Percentiles rank a stretch among this genome's conserved stretches.
These are phyloP conservation scores for Oscheius sp. DNA, from an alignment of 1,140 invertebrate genomes.

Conservation along the genomic window DNA sequence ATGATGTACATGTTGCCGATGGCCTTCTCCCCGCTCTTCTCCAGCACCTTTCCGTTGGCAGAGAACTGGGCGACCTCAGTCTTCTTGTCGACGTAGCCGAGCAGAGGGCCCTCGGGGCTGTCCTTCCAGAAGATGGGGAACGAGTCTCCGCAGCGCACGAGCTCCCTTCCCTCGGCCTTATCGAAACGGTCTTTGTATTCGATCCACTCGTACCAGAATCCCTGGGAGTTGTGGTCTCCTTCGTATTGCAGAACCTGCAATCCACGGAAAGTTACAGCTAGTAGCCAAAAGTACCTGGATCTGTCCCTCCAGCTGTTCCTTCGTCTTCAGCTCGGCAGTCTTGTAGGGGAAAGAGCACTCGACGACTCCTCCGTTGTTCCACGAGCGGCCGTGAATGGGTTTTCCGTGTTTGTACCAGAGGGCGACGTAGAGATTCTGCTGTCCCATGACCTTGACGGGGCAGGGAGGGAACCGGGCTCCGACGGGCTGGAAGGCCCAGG, in stretches of 20 bases:
- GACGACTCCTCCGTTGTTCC: slow-evolving; percentile 22
- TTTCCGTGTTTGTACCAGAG: slow-evolving; percentile 47
- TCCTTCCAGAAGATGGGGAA: slow-evolving; percentile 37
- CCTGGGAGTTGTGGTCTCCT: slow-evolving; percentile 38
- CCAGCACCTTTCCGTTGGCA: slow-evolving; percentile 32
- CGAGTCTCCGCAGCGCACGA: slow-evolving; percentile 32
- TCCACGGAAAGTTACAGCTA: neutral
- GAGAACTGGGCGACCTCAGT: slow-evolving; percentile 49
- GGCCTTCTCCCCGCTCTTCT: slow-evolving; percentile 34
- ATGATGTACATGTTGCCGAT: slow-evolving; percentile 47
- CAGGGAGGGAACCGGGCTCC: slow-evolving; percentile 37
- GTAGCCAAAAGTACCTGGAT: too few relatives aligned
- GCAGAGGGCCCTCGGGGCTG: slow-evolving; percentile 36
- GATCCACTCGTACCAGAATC: slow-evolving; percentile 45
- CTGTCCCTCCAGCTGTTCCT: slow-evolving; percentile 14
- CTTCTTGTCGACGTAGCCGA: slow-evolving; percentile 51
- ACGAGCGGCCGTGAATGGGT: slow-evolving; percentile 23
- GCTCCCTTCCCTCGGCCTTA: slow-evolving; percentile 9
- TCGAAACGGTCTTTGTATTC: slow-evolving; percentile 34
- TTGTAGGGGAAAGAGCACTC: slow-evolving; percentile 36
- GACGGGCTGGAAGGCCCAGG: slow-evolving; percentile 45
- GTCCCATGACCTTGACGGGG: slow-evolving; percentile 32
- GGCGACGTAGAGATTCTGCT: slow-evolving; percentile 42
- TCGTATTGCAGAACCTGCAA: slow-evolving; percentile 39
- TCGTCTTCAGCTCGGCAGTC: slow-evolving; percentile 17